Conservation (phyloP, 2,113 vertebrate species). For the Mus spicilegus region DNA sequence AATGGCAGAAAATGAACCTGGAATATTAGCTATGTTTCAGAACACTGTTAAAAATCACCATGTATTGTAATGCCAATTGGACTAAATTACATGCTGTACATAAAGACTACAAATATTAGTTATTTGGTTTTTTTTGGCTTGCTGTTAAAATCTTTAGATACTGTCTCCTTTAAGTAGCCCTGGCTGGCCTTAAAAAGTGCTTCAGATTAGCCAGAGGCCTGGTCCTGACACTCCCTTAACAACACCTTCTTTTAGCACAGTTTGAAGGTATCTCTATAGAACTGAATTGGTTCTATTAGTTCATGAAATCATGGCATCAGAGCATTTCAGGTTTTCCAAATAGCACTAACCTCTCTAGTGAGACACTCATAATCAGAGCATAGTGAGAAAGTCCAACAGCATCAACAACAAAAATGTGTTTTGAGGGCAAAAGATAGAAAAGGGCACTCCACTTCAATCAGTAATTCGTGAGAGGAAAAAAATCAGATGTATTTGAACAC, state of each 20-base stretch:
- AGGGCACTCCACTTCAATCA: background rate
- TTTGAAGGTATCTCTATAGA: constrained; percentile 40
- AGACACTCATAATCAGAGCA: constrained; percentile 12
- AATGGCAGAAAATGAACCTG: background rate
- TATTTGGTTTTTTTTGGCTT: background rate
- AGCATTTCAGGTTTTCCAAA: constrained; percentile 37
- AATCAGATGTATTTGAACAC: background rate
- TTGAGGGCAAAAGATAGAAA: constrained; percentile 6
- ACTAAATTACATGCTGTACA: background rate
- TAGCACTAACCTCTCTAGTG: constrained; percentile 12
- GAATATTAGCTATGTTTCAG: background rate
- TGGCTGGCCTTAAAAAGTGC: background rate
- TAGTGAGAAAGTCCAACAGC: constrained; percentile 35
- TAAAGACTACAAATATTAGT: background rate
- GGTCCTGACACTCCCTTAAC: background rate
- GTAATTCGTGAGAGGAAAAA: background rate
- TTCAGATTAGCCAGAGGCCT: background rate
- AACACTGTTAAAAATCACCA: background rate
- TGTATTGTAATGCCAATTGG: background rate
- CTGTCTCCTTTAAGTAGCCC: background rate
- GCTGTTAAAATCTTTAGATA: background rate
- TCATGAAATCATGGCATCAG: background rate
- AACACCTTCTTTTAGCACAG: background rate
- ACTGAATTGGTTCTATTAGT: background rate
- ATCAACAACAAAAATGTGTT: background rate